Evolutionary conservation across 2,113 vertebrate genomes (phyloP).

Genomic region (Istiophorus platypterus): DNA sequence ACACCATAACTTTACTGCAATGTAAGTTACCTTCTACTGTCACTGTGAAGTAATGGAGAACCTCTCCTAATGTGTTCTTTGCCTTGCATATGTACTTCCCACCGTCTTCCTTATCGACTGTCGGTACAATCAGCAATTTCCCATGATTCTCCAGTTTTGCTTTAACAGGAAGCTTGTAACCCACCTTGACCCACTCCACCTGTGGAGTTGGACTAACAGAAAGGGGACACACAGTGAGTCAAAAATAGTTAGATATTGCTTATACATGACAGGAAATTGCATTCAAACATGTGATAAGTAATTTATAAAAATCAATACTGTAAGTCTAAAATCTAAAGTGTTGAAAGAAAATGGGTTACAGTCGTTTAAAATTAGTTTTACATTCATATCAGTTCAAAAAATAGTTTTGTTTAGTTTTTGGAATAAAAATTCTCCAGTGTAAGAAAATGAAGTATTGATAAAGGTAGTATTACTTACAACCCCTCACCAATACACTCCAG

Average conservation of each 20-base stretch:
- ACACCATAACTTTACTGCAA: no score
- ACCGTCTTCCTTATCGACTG: constrained; percentile 84
- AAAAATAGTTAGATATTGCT: no score
- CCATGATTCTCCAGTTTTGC: constrained; percentile 85
- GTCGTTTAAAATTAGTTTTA: neutral
- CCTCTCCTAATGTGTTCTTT: constrained; percentile 85
- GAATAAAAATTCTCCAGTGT: neutral
- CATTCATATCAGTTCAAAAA: neutral
- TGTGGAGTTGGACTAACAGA: constrained; percentile 90
- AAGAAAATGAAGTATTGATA: neutral
- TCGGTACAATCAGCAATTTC: constrained; percentile 88
- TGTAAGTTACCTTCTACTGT: constrained; percentile 89
- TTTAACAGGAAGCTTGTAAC: constrained; percentile 78
- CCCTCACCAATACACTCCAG: constrained; percentile 97
- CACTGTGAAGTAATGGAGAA: constrained; percentile 87
- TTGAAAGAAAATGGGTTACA: no score
- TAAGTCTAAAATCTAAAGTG: neutral
- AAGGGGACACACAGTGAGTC: neutral
- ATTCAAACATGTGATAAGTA: neutral
- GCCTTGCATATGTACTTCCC: constrained; percentile 93
- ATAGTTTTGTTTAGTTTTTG: neutral
- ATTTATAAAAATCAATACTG: neutral
- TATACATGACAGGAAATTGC: neutral
- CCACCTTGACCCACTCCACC: constrained; percentile 89
- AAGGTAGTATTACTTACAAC: constrained; percentile 87